These are phyloP conservation scores for Hyphantria cunea DNA, from an alignment of 1,140 invertebrate species.

Conservation along the genomic window DNA sequence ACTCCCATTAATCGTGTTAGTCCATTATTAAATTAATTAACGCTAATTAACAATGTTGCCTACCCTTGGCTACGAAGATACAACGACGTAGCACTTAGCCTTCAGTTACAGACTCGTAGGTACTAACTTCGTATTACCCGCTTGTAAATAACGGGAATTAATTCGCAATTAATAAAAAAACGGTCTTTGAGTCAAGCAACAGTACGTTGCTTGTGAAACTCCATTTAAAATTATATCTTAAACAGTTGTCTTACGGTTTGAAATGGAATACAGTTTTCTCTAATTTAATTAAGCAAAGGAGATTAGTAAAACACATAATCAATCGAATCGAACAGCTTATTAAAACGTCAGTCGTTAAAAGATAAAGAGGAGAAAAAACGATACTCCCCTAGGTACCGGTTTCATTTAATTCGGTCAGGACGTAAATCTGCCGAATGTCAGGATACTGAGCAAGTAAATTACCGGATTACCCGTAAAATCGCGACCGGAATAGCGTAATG, in stretches of 20 bases:
- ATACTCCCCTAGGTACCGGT: neutral
- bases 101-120: neutral
- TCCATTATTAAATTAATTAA: slow-evolving; percentile 20
- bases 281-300: neutral
- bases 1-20: neutral
- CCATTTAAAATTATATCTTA: neutral
- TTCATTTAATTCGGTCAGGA: slow-evolving; percentile 17
- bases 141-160: neutral
- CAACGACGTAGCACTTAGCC: slow-evolving; percentile 13
- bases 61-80: neutral
- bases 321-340: too few species aligned
- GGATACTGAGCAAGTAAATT: slow-evolving; percentile 27
- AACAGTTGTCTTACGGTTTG: neutral
- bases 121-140: too few species aligned
- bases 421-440: slow-evolving; percentile 18
- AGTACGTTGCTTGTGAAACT: neutral
- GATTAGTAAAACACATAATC: too few species aligned
- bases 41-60: neutral
- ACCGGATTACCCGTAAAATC: slow-evolving; percentile 35
- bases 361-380: neutral
- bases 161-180: neutral
- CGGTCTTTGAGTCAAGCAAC: neutral
- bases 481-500: slow-evolving; percentile 33
- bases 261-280: neutral
- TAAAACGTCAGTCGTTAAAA: neutral